These are phyloP conservation scores for Cercocebus atys DNA, from an alignment of 2,113 vertebrate genomes.

Conservation along the genomic window DNA sequence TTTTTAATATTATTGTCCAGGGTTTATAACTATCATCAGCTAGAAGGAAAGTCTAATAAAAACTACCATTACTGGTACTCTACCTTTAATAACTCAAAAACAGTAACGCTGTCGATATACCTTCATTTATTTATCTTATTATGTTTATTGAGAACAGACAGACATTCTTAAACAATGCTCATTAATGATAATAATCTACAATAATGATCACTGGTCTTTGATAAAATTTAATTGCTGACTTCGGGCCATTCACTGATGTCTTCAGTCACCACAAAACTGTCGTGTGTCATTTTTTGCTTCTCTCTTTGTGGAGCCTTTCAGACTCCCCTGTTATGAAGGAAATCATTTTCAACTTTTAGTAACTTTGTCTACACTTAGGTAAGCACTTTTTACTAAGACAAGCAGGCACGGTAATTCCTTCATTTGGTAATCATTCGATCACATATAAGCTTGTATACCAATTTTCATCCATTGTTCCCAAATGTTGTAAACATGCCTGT, in stretches of 20 bases:
- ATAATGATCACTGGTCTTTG: neutral
- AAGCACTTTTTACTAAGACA: fast-evolving
- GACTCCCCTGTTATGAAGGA: neutral
- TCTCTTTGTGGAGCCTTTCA: neutral
- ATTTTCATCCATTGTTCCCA: neutral
- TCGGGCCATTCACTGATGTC: neutral
- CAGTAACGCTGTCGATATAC: neutral
- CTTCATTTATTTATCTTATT: neutral
- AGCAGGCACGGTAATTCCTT: neutral
- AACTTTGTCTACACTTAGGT: neutral
- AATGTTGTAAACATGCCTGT: neutral
- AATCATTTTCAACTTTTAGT: neutral
- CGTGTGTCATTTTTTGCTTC: neutral
- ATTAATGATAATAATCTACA: neutral
- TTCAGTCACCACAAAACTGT: neutral
- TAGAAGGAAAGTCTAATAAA: neutral
- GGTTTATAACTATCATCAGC: neutral
- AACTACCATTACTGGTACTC: neutral
- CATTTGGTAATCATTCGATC: neutral
- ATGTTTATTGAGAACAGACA: neutral
- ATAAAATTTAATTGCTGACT: neutral
- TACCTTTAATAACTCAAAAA: neutral
- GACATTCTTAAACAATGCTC: neutral
- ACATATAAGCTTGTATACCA: neutral
- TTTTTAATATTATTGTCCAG: neutral